Evolutionary conservation across 2,888 invertebrate species (phyloP).

Genomic region (Parnassius orleans): DNA sequence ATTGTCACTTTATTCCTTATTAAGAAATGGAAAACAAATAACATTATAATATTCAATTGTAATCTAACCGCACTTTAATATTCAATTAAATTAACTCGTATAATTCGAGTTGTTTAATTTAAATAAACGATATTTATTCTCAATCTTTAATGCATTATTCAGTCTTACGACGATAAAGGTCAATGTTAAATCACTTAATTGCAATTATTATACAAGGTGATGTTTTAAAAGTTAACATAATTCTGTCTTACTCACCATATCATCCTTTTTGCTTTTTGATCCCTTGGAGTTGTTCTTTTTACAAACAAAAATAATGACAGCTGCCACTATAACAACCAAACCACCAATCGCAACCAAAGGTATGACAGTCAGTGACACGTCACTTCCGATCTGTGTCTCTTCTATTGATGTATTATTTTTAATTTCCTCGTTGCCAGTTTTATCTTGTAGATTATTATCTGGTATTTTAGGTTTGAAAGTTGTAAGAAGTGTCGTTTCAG

Average conservation of each 20-base stretch:
- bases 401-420: slow-evolving; percentile 51
- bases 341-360: slow-evolving; percentile 86
- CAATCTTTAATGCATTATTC: too few species aligned
- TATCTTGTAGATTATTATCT: slow-evolving; percentile 49
- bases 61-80: too few species aligned
- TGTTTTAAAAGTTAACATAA: slow-evolving; percentile 11
- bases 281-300: slow-evolving; percentile 84
- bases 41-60: too few species aligned
- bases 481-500: slow-evolving; percentile 55
- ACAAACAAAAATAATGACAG: slow-evolving; percentile 85
- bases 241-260: slow-evolving; percentile 82
- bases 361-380: slow-evolving; percentile 83
- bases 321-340: slow-evolving; percentile 84
- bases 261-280: slow-evolving; percentile 85
- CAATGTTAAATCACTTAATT: slow-evolving; percentile 18
- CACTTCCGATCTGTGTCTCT: slow-evolving; percentile 59
- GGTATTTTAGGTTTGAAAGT: slow-evolving; percentile 40
- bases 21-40: too few species aligned
- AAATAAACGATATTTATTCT: too few species aligned
- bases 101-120: too few species aligned
- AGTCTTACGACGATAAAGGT: slow-evolving; percentile 11
- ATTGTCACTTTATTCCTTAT: too few species aligned
- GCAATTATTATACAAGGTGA: slow-evolving; percentile 11
- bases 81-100: too few species aligned
- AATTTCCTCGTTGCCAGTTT: slow-evolving; percentile 40